These are phyloP conservation scores for Erethizon dorsatum DNA, from an alignment of 2,797 vertebrate genomes.

Conservation along the genomic window DNA sequence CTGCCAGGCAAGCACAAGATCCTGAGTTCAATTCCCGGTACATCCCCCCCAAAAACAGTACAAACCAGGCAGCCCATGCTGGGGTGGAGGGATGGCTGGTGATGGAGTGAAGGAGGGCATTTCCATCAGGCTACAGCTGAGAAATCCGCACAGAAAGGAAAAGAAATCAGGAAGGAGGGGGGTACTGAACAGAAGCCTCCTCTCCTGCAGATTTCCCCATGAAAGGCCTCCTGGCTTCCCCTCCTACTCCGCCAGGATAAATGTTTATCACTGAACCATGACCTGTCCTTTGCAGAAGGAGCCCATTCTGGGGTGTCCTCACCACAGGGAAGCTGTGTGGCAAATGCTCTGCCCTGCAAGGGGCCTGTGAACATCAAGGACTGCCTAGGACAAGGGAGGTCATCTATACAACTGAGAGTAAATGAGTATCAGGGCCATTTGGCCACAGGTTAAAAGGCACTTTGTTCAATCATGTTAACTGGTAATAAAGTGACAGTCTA, in stretches of 20 bases:
- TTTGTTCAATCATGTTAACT: slow-evolving; percentile 22
- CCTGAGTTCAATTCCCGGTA: too few relatives aligned
- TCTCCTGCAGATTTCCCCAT: neutral
- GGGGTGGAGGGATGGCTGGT: neutral
- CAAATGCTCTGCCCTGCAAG: neutral
- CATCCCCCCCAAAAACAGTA: neutral
- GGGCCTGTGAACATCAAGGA: neutral
- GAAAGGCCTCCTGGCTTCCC: neutral
- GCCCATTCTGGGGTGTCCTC: neutral
- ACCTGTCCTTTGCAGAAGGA: neutral
- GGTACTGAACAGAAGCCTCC: neutral
- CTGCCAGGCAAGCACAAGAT: too few relatives aligned
- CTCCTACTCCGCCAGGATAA: neutral
- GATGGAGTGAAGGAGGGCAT: neutral
- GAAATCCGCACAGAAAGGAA: neutral
- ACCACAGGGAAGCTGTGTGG: neutral
- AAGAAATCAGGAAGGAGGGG: neutral
- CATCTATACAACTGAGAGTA: neutral
- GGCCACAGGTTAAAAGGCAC: slow-evolving; percentile 28
- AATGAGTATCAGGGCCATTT: neutral
- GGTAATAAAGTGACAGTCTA: neutral
- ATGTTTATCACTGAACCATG: neutral
- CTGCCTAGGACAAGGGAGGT: neutral
- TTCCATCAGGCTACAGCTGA: neutral
- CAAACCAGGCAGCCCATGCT: neutral